Conservation (phyloP, 2,888 invertebrate species). For the Folsomia candida region DNA sequence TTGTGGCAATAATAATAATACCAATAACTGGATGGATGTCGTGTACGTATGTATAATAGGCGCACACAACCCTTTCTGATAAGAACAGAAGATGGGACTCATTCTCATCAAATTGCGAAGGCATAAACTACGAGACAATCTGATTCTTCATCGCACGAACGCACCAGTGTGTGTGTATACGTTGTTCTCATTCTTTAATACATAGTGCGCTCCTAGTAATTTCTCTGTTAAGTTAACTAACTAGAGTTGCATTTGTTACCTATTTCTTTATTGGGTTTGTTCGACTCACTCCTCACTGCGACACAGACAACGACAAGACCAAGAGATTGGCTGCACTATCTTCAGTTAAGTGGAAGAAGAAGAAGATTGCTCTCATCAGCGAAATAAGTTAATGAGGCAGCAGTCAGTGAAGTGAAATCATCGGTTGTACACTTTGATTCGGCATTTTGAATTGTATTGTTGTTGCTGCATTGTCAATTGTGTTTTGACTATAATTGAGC, state of each 20-base stretch:
- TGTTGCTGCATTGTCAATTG: neutral
- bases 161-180: neutral
- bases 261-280: neutral
- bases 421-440: neutral
- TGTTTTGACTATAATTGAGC: neutral
- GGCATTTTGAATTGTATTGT: neutral
- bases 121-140: neutral
- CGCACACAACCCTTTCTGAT: neutral
- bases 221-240: neutral
- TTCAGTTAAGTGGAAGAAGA: no score
- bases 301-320: neutral
- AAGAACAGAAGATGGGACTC: neutral
- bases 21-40: neutral
- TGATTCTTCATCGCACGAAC: neutral
- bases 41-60: neutral
- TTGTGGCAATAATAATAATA: neutral
- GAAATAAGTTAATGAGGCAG: neutral
- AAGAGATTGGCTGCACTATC: neutral
- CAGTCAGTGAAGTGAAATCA: neutral
- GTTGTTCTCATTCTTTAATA: neutral
- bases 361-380: no score
- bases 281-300: neutral
- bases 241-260: neutral
- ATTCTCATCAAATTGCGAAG: neutral
- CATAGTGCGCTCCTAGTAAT: no score